These are phyloP conservation scores for Eurosta solidaginis DNA, from an alignment of 1,140 invertebrate genomes.

Conservation along the genomic window DNA sequence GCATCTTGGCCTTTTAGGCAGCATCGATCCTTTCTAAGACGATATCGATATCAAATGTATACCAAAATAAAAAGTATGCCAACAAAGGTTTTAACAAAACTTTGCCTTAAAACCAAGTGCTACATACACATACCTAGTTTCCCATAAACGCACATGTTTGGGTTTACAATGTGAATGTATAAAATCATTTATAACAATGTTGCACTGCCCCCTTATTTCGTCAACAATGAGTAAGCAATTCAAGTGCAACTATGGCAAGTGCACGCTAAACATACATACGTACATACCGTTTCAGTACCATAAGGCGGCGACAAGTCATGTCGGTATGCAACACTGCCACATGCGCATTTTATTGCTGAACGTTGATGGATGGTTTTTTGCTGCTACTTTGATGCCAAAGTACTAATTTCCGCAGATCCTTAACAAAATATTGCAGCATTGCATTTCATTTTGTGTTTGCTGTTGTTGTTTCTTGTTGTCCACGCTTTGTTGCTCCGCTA, in stretches of 20 bases:
- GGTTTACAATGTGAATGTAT: not conserved
- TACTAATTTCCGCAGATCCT: constrained; percentile 3
- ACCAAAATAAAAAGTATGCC: no score
- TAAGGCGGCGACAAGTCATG: not conserved
- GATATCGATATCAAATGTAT: no score
- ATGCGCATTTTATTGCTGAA: constrained; percentile 10
- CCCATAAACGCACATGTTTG: not conserved
- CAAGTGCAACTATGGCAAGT: not conserved
- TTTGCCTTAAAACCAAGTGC: no score
- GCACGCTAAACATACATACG: not conserved
- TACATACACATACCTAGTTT: not conserved
- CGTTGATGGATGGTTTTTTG: constrained; percentile 5
- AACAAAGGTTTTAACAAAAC: no score
- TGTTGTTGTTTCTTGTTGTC: not conserved
- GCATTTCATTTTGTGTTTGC: not conserved
- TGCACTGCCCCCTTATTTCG: not conserved
- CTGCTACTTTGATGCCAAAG: not conserved
- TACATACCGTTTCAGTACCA: not conserved
- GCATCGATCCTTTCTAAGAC: no score
- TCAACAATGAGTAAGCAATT: not conserved
- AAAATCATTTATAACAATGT: not conserved
- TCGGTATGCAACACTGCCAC: not conserved
- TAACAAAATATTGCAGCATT: not conserved
- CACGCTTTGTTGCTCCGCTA: not conserved
- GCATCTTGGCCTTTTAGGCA: no score